Conservation (phyloP, 2,888 invertebrate species). For the Autographa gamma region DNA sequence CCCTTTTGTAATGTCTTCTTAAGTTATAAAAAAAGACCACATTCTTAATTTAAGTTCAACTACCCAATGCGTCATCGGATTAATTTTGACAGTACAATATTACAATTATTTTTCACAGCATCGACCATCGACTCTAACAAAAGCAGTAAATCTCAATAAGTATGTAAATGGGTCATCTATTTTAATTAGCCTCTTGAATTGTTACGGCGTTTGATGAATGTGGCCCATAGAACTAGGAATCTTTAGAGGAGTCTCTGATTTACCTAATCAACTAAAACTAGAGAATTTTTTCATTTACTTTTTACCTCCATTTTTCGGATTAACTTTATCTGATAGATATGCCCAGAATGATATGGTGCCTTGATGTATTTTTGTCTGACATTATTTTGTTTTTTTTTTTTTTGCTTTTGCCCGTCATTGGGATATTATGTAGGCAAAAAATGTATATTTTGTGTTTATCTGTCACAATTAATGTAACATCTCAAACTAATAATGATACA, state of each 20-base stretch:
- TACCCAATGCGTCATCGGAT: conserved; percentile 24
- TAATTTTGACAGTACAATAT: conserved; percentile 34
- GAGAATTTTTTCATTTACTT: background rate
- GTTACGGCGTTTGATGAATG: conserved; percentile 58
- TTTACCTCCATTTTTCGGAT: background rate
- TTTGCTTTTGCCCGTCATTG: no score
- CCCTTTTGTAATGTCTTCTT: background rate
- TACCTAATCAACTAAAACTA: no score
- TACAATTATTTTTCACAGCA: conserved; percentile 29
- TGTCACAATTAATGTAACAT: no score
- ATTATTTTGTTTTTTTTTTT: no score
- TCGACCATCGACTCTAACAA: conserved; percentile 27
- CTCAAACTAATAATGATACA: no score
- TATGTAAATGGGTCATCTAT: conserved; percentile 85
- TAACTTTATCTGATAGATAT: no score
- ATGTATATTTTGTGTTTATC: no score
- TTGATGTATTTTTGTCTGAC: no score
- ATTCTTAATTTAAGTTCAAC: conserved; percentile 14
- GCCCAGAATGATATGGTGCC: no score
- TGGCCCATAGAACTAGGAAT: conserved; percentile 27
- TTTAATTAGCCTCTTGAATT: conserved; percentile 82
- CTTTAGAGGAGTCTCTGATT: conserved; percentile 15
- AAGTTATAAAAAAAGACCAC: background rate
- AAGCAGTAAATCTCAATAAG: conserved; percentile 78
- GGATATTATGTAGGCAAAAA: no score